Evolutionary conservation across 1,140 invertebrate species (phyloP), one percentile per base, ranked within the genome.

Genomic region (Oscheius sp.): DNA sequence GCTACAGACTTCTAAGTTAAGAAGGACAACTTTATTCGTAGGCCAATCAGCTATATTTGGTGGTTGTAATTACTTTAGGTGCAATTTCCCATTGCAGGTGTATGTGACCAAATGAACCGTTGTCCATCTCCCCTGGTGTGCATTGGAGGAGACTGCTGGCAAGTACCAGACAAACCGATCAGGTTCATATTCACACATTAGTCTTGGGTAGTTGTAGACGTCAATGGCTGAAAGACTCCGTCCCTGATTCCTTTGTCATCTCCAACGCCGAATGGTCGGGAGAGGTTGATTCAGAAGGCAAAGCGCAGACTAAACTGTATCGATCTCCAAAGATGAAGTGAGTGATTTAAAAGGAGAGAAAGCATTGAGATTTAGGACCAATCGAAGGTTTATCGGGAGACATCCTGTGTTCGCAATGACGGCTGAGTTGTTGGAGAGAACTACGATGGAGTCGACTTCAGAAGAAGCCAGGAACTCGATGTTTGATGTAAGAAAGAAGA

Each of bases 231-330:
- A 32, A 45, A 23, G 66, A 68, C 46, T 55, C 66, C n/a, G 45
- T 55, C n/a, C 66, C 66, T n/a, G 55, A 68, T 20, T 68, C 66
- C 4, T 68, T 68, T 35, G 26, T 55, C 4, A 68, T 68, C 36
- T 46, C 46, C 10, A 46, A 31, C 28, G 61, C 58, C 26, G 26
- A 28, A n/a, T 38, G 26, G 28, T 29, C 23, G 45, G 23, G 64
- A 66, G 36, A 45, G 20, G 13, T n/a, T n/a, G n/a, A n/a, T n/a
- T n/a, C n/a, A n/a, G 64, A 64, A 23, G 13, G 31, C 46, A 46
- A 68, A 62, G 20, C 35, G 26, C 45, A 68, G 45, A 32, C 29
- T 18, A 68, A 68, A 31, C 46, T 68, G 20, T 68, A n/a, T n/a
- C n/a, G n/a, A n/a, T n/a, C n/a, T n/a, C n/a, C n/a, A n/a, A n/a